Evolutionary conservation across 1,140 invertebrate genomes (phyloP).

Genomic region (Drosophila parabipectinata): DNA sequence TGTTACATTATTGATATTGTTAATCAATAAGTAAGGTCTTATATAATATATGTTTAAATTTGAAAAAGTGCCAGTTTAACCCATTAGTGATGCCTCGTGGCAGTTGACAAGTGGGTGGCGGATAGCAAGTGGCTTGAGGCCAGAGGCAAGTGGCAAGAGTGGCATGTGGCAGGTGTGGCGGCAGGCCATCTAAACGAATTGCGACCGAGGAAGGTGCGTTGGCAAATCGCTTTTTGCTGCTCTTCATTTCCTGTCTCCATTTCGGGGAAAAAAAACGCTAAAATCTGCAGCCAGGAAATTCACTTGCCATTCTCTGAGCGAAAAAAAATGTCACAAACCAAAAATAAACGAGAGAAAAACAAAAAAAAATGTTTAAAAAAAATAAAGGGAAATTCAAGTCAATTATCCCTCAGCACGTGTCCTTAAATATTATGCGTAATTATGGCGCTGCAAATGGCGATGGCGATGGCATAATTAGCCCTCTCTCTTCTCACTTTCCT

Average conservation of each 20-base stretch:
- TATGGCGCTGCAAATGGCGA: conserved; percentile 35
- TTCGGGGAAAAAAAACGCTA: conserved; percentile 15
- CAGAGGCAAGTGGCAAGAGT: neutral
- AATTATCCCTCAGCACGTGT: conserved; percentile 51
- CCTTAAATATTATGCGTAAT: conserved; percentile 72
- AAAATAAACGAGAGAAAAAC: neutral
- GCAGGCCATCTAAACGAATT: conserved; percentile 11
- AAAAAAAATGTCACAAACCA: neutral
- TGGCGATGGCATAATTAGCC: conserved; percentile 68
- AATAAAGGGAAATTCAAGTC: conserved; percentile 17
- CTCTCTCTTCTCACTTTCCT: neutral
- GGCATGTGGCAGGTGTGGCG: neutral
- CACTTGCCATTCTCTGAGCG: conserved; percentile 6
- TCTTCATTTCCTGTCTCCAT: conserved; percentile 47
- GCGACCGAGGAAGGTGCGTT: conserved; percentile 24
- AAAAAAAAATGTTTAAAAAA: neutral
- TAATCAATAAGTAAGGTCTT: neutral
- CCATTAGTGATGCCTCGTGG: neutral
- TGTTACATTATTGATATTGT: neutral
- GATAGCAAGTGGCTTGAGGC: neutral
- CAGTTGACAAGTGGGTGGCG: neutral
- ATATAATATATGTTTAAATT: neutral
- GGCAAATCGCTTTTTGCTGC: conserved; percentile 29
- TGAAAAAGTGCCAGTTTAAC: conserved; percentile 2
- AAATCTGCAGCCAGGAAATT: conserved; percentile 29